These are phyloP conservation scores for Apodemus sylvaticus DNA, from an alignment of 2,113 vertebrate genomes.

Conservation along the genomic window DNA sequence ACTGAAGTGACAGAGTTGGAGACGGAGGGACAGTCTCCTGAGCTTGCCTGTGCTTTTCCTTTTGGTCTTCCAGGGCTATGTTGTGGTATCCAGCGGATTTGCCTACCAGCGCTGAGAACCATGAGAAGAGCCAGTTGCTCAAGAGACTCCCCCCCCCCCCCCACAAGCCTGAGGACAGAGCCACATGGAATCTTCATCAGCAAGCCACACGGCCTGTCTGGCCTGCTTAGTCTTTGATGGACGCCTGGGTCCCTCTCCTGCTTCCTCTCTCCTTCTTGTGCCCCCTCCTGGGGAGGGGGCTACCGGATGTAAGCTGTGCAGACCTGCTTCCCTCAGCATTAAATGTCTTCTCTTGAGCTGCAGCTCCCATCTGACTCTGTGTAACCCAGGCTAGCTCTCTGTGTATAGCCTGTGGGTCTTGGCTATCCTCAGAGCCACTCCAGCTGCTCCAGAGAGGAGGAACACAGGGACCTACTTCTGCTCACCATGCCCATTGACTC, in stretches of 20 bases:
- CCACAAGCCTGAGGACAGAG: constrained; percentile 11
- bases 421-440: neutral
- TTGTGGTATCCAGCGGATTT: constrained; percentile 73
- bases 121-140: neutral
- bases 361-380: neutral
- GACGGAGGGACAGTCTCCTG: neutral
- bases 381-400: neutral
- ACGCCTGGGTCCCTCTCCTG: neutral
- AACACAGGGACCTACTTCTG: neutral
- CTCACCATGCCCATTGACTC: no score
- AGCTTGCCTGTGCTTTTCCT: neutral
- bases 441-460: neutral
- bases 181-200: neutral
- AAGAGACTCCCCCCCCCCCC: neutral
- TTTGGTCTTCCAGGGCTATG: constrained; percentile 69
- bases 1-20: neutral
- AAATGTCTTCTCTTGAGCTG: constrained; percentile 69
- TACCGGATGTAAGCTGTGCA: neutral
- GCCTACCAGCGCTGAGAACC: constrained; percentile 55
- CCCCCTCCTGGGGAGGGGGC: neutral
- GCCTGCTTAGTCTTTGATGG: neutral
- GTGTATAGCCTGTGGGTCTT: neutral
- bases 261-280: neutral
- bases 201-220: neutral
- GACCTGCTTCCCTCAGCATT: constrained; percentile 33